Percentiles rank a stretch among this genome's conserved stretches.
Conservation (phyloP, 2,113 vertebrate genomes). For the Trematocara stigmaticum region DNA sequence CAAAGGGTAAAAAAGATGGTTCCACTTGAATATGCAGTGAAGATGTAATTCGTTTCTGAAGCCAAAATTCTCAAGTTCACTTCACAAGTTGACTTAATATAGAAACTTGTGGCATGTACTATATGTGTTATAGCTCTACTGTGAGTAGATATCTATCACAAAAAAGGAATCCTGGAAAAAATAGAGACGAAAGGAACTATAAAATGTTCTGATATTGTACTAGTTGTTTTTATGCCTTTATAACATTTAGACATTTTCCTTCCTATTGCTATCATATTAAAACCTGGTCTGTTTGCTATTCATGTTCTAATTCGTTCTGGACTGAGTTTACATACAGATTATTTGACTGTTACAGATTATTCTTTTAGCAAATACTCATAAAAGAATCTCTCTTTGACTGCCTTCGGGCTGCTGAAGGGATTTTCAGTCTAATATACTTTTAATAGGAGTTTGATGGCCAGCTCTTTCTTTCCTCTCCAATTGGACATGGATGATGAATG, state of each 20-base stretch:
- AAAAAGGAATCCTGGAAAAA: background rate
- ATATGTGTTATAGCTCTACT: background rate
- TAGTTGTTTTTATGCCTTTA: background rate
- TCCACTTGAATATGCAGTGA: background rate
- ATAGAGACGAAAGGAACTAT: background rate
- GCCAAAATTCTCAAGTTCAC: background rate
- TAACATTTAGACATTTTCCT: background rate
- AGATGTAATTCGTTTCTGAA: background rate
- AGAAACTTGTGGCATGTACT: background rate
- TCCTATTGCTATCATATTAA: background rate
- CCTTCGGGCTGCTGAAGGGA: slow-evolving; percentile 39
- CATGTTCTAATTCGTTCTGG: background rate
- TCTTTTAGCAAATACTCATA: background rate
- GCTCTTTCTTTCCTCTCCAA: slow-evolving; percentile 18
- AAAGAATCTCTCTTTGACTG: slow-evolving; percentile 14
- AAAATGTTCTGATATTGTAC: background rate
- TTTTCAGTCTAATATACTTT: slow-evolving; percentile 56
- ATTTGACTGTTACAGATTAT: background rate
- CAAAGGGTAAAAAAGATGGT: background rate
- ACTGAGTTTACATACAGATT: background rate
- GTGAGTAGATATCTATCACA: background rate
- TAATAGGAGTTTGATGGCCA: slow-evolving; percentile 34
- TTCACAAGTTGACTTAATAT: background rate
- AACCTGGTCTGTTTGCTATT: background rate
- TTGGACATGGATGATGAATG: slow-evolving; percentile 34